phyloP scores from a whole-genome alignment of 30 jellyfish, hydroid and myxozoan species.

The Sanderia malayensis region DNA sequence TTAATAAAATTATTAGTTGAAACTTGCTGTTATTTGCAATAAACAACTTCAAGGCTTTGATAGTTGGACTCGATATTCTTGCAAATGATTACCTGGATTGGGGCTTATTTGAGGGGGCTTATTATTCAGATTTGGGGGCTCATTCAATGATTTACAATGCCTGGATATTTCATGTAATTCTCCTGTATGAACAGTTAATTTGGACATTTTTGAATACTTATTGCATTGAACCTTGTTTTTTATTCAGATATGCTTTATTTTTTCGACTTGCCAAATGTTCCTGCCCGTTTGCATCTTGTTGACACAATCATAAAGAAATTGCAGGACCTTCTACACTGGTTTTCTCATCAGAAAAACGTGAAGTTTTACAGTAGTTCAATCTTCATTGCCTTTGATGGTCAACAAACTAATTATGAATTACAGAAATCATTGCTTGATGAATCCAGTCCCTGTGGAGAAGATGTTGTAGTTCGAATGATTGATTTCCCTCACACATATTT shows the following conservation, averaged over 20 bases:
- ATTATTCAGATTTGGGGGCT: too few species aligned
- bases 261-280: constrained; percentile 42
- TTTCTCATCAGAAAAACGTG: constrained; percentile 31
- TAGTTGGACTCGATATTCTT: too few species aligned
- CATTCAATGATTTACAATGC: too few species aligned
- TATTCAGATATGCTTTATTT: constrained; percentile 8
- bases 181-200: too few species aligned
- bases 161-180: too few species aligned
- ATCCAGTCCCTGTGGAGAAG: background rate
- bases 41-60: too few species aligned
- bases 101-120: too few species aligned
- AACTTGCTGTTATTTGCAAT: too few species aligned
- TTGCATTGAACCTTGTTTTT: too few species aligned
- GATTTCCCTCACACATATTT: constrained; percentile 61
- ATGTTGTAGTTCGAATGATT: constrained; percentile 45
- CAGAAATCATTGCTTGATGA: background rate
- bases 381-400: constrained; percentile 46
- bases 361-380: constrained; percentile 57
- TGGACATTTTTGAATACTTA: too few species aligned
- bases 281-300: constrained; percentile 27
- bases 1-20: too few species aligned
- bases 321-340: constrained; percentile 22
- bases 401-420: background rate
- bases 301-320: constrained; percentile 19
- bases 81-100: too few species aligned